Percentiles rank a stretch among this genome's conserved stretches.
These are phyloP conservation scores for Virgularia gustaviana DNA, from an alignment of 92 coral and sea anemone genomes.

Conservation along the genomic window DNA sequence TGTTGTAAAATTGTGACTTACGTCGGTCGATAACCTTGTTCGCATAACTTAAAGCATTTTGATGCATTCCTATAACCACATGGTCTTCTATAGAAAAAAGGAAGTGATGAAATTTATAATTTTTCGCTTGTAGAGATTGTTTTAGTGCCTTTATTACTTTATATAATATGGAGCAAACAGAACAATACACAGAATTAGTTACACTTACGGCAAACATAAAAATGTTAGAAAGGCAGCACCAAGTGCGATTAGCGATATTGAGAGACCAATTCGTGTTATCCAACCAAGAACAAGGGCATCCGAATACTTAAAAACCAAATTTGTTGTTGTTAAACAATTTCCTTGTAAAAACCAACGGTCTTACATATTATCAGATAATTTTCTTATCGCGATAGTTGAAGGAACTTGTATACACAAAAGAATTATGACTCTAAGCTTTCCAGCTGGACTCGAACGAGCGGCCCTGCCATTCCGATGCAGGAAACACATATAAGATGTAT, in stretches of 20 bases:
- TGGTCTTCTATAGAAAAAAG: slow-evolving; percentile 10
- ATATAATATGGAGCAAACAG: neutral
- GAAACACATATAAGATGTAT: too few species aligned
- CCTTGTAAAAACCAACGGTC: neutral
- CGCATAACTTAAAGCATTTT: slow-evolving; percentile 27
- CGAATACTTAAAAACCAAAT: slow-evolving; percentile 51
- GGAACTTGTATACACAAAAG: too few species aligned
- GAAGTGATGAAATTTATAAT: neutral
- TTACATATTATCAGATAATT: neutral
- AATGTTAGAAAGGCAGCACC: slow-evolving; percentile 78
- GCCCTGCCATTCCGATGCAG: too few species aligned
- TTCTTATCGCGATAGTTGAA: too few species aligned
- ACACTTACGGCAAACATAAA: slow-evolving; percentile 73
- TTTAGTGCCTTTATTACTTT: neutral
- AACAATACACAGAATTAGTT: neutral
- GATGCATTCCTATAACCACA: slow-evolving; percentile 20
- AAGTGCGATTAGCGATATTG: slow-evolving; percentile 69
- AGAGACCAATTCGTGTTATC: slow-evolving; percentile 76
- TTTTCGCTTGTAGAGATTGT: neutral
- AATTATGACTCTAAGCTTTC: too few species aligned
- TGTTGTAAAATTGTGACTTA: neutral
- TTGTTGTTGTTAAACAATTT: neutral
- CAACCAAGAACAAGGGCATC: slow-evolving; percentile 75
- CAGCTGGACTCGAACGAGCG: too few species aligned
- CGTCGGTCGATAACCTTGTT: slow-evolving; percentile 37